These are phyloP conservation scores for Acanthosepion pharaonis DNA, from an alignment of 2,888 invertebrate species.

Conservation along the genomic window DNA sequence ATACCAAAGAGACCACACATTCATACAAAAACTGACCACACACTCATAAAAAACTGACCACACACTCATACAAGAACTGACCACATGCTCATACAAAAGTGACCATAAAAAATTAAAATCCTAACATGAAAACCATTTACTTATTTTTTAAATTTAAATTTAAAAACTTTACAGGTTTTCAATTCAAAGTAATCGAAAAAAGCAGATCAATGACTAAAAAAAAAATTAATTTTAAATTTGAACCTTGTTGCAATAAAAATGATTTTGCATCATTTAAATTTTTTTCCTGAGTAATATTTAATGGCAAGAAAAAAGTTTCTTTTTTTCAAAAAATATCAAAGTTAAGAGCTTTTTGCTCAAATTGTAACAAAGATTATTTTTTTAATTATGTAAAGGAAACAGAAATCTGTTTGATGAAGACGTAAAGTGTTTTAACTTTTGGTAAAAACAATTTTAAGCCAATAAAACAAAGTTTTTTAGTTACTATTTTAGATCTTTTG, in stretches of 20 bases:
- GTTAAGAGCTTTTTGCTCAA: not conserved
- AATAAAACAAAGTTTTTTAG: not conserved
- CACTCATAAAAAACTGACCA: not conserved
- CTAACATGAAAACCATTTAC: not conserved
- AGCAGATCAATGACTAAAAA: not conserved
- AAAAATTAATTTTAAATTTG: not conserved
- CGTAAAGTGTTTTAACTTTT: not conserved
- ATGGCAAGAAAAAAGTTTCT: conserved; percentile 33
- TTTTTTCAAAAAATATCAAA: not conserved
- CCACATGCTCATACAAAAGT: not conserved
- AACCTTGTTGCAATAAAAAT: not conserved
- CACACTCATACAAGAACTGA: not conserved
- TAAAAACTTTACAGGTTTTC: not conserved
- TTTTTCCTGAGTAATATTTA: too few species aligned
- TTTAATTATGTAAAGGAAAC: not conserved
- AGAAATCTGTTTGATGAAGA: not conserved
- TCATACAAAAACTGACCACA: not conserved
- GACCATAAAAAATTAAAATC: not conserved
- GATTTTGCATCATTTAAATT: not conserved
- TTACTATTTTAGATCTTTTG: not conserved
- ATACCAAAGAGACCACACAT: too few species aligned
- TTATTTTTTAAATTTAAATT: not conserved
- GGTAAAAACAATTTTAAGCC: not conserved
- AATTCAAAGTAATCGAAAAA: not conserved
- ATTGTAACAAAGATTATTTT: not conserved